These are phyloP conservation scores for Tyto alba DNA, from an alignment of 2,113 vertebrate genomes.

Conservation along the genomic window DNA sequence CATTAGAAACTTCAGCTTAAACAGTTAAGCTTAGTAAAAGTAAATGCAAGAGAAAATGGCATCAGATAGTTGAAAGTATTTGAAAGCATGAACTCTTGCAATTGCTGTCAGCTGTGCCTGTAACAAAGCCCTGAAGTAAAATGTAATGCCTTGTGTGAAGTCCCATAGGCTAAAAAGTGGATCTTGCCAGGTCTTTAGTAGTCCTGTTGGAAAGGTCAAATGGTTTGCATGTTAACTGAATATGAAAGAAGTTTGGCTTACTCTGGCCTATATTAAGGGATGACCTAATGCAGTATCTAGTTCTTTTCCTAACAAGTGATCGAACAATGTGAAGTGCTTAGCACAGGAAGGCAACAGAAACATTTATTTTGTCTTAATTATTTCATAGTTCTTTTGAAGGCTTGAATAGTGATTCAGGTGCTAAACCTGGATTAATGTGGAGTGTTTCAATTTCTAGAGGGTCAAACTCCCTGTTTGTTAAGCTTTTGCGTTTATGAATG, in stretches of 20 bases:
- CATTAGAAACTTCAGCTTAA: neutral
- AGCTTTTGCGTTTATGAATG: neutral
- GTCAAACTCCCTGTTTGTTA: neutral
- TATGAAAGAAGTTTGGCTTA: slow-evolving; percentile 38
- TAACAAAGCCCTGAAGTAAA: neutral
- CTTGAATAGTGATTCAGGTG: neutral
- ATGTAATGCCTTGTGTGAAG: neutral
- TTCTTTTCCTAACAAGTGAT: neutral
- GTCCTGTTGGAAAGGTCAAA: slow-evolving; percentile 51
- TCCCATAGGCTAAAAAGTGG: neutral
- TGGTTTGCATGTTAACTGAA: slow-evolving; percentile 23
- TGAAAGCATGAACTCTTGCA: neutral
- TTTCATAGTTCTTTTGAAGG: neutral
- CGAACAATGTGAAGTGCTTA: neutral
- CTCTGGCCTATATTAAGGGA: slow-evolving; percentile 26
- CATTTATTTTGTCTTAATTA: neutral
- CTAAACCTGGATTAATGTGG: neutral
- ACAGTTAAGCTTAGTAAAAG: neutral
- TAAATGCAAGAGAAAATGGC: neutral
- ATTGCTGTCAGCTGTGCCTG: slow-evolving; percentile 4
- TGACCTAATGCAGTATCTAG: neutral
- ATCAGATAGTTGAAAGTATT: neutral
- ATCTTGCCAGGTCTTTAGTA: slow-evolving; percentile 18
- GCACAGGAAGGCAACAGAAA: neutral
- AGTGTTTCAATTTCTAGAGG: neutral